Base-by-base conservation (phyloP, 2,888 invertebrate species). In the Eupithecia abbreviata region DNA sequence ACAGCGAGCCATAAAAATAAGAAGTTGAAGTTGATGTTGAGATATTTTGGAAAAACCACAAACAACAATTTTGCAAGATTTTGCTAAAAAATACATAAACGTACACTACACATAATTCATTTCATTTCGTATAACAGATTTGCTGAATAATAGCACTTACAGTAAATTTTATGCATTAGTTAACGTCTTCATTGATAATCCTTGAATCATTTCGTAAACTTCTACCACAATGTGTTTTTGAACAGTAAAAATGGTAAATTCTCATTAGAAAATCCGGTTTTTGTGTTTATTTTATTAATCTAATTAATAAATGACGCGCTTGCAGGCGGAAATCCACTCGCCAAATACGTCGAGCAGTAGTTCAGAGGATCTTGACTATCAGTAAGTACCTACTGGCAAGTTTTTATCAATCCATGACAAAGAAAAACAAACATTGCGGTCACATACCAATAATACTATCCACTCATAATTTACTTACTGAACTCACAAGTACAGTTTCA, bases 311-410 rank as follows among this genome's bases (percentile, higher is more conserved):
- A 89, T 69, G 49, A 62, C 43, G 45, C 5, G 67, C 79, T 83
- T 84, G 73, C 86, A 85, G 79, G 88, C 85, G 77, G 83, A 74
- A 47, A 89, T 88, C 77, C 87, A 85, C 75, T 87, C 89, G 65
- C 85, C 89, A 45, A 86, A 83, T 80, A 90, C 91, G n/a, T 87
- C 91, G 42, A 82, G 87, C 47, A 89, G 86, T 78, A 82, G 81
- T 65, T n/a, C 74, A 15, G 91, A 92, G 74, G 83, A 89, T 42
- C 83, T 83, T 49, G 93, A 93, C 80, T 93, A 93, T 80, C 89
- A 90, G 93, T 93, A 84, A 92, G 94, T 91, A 74, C 30, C 30
- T 30, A 30, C 18, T 77, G 70, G 55, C 49, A 66, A n/a, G n/a
- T 51, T 77, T 62, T 51, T 74, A 75, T 72, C 77, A 77, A 71